Percentiles rank a stretch among this genome's conserved stretches.
These are phyloP conservation scores for Neoitamus cyanurus DNA, from an alignment of 2,888 invertebrate species.

Conservation along the genomic window DNA sequence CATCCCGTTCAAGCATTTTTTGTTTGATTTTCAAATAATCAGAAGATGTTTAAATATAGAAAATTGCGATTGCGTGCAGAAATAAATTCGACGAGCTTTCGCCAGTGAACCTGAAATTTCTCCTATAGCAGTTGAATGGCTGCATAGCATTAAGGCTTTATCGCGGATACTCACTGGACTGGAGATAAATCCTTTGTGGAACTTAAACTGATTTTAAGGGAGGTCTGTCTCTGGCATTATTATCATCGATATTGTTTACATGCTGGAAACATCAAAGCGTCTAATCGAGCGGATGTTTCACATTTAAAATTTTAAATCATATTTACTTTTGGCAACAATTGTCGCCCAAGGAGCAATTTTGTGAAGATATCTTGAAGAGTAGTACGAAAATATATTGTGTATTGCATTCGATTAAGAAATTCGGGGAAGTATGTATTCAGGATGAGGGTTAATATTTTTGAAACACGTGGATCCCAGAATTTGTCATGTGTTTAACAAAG, in stretches of 20 bases:
- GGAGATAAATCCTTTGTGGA: not conserved
- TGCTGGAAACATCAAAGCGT: slow-evolving; percentile 6
- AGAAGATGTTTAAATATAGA: not conserved
- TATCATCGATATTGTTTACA: not conserved
- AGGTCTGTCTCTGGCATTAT: not conserved
- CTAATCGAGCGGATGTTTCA: not conserved
- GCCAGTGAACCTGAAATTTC: not conserved
- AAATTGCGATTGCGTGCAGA: not conserved
- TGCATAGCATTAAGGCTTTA: not conserved
- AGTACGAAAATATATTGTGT: not conserved
- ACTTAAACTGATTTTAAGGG: not conserved
- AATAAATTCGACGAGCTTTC: not conserved
- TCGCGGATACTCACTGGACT: not conserved
- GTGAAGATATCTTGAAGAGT: not conserved
- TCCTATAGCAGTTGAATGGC: not conserved
- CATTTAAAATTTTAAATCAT: not conserved
- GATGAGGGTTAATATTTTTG: no score
- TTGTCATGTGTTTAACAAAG: no score
- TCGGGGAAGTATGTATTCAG: no score
- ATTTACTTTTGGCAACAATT: not conserved
- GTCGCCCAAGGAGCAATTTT: not conserved
- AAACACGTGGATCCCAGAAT: no score
- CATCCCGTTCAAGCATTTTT: not conserved
- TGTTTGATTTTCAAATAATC: not conserved
- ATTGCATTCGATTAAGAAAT: not conserved